A percentile compares a stretch with the other conserved stretches of the same genome.
These are phyloP conservation scores for Tiliacea aurago DNA, from an alignment of 2,888 invertebrate genomes.

Conservation along the genomic window DNA sequence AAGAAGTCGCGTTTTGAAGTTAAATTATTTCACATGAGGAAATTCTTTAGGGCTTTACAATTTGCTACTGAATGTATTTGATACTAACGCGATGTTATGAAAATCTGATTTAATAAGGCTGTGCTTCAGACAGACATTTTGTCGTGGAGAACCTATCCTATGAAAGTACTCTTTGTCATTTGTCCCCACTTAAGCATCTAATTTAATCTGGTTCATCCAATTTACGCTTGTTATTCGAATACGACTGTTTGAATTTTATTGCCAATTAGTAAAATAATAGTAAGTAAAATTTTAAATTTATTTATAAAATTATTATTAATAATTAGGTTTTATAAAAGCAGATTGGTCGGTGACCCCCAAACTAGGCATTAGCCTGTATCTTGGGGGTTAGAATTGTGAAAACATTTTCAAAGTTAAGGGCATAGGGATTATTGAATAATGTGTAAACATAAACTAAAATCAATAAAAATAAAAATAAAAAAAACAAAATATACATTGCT, in stretches of 20 bases:
- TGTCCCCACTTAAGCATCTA: constrained; percentile 50
- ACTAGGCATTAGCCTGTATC: no score
- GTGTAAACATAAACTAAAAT: no score
- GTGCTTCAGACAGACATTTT: constrained; percentile 55
- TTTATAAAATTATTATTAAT: no score
- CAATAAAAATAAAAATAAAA: no score
- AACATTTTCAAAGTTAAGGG: no score
- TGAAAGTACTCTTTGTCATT: constrained; percentile 50
- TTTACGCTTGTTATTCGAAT: constrained; percentile 7
- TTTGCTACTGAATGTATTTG: constrained; percentile 76
- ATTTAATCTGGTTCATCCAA: constrained; percentile 38
- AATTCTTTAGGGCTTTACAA: constrained; percentile 82
- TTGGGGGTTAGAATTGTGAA: no score
- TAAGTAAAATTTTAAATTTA: not conserved
- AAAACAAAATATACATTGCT: no score
- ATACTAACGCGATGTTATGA: constrained; percentile 76
- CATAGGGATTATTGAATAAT: no score
- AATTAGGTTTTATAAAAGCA: no score
- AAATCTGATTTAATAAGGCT: constrained; percentile 73
- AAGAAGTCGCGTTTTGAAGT: constrained; percentile 80
- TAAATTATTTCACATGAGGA: constrained; percentile 86
- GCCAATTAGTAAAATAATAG: constrained; percentile 4
- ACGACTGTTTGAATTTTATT: constrained; percentile 12
- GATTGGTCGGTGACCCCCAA: no score
- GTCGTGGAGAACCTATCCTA: constrained; percentile 38